phyloP scores from a whole-genome alignment of 2,113 vertebrate species.

The Coracopsis vasa region DNA sequence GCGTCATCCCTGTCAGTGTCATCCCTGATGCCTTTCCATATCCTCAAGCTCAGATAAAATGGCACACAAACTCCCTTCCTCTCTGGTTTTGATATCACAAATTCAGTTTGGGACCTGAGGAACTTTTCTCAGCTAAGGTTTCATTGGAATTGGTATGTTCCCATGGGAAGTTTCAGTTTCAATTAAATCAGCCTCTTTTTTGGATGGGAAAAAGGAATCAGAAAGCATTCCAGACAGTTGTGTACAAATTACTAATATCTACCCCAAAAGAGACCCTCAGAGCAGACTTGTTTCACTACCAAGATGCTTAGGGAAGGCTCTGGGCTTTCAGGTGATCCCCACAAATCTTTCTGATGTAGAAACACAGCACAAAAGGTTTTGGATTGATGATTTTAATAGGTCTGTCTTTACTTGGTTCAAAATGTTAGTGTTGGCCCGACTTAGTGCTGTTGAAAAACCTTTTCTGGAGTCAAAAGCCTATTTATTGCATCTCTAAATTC shows the following conservation, averaged over 20 bases:
- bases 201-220: neutral
- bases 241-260: neutral
- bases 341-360: neutral
- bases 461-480: neutral
- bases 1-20: neutral
- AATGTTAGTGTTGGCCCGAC: neutral
- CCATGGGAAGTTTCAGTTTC: neutral
- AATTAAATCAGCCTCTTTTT: neutral
- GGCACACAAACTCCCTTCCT: neutral
- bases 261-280: neutral
- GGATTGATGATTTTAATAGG: neutral
- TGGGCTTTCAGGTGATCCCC: neutral
- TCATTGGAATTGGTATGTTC: neutral
- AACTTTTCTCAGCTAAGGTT: neutral
- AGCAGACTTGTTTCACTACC: neutral
- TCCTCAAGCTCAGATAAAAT: neutral
- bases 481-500: conserved; percentile 15
- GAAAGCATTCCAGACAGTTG: neutral
- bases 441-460: neutral
- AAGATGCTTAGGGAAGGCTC: neutral
- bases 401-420: neutral
- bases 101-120: neutral
- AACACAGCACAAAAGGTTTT: neutral
- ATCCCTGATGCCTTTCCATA: neutral
- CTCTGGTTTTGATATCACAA: neutral